Conservation (phyloP, 2,888 invertebrate species). For the Ceraclea dissimilis region DNA sequence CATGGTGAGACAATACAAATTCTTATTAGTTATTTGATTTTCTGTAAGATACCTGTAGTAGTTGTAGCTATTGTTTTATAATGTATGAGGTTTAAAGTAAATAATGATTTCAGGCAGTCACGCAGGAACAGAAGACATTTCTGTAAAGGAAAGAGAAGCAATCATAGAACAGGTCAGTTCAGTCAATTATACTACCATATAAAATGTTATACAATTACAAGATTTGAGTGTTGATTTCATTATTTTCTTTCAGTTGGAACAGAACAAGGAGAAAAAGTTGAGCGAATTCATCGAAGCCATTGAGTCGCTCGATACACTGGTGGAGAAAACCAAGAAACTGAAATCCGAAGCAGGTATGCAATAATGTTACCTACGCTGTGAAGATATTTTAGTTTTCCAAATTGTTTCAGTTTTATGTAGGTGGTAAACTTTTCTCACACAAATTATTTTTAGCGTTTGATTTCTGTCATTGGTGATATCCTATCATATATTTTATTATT, state of each 20-base stretch:
- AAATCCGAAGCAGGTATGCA: constrained; percentile 14
- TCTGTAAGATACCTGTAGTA: no score
- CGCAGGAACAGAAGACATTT: constrained; percentile 11
- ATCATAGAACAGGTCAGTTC: constrained; percentile 21
- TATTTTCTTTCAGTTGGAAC: constrained; percentile 26
- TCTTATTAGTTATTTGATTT: no score
- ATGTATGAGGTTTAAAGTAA: no score
- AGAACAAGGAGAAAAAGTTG: constrained; percentile 27
- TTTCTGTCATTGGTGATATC: no score
- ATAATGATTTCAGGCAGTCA: no score
- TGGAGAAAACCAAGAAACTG: constrained; percentile 22
- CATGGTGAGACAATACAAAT: no score
- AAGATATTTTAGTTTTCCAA: not conserved
- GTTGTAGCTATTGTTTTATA: no score
- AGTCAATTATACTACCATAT: no score
- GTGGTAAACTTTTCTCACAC: not conserved
- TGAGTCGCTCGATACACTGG: constrained; percentile 22
- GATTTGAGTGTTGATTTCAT: not conserved
- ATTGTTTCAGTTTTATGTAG: not conserved
- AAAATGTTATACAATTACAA: no score
- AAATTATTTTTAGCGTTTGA: no score
- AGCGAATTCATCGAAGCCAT: constrained; percentile 21
- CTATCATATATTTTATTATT: no score
- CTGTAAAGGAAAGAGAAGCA: constrained; percentile 23
- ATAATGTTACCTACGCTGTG: no score